Conservation (phyloP, 2,888 invertebrate genomes). For the Dendrolimus houi region DNA sequence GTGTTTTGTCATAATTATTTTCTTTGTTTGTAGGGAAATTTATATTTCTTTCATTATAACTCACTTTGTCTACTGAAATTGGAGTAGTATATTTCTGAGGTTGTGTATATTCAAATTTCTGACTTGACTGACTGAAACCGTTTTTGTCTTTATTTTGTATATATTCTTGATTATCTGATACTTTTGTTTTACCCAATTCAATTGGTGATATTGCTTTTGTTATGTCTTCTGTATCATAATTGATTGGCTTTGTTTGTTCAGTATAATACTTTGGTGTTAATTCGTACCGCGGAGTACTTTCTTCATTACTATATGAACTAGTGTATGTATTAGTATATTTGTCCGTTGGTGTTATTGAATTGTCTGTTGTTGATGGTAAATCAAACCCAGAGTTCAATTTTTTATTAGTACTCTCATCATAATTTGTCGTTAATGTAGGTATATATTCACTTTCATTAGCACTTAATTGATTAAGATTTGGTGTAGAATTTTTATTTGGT, state of each 20-base stretch:
- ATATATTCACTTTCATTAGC: neutral
- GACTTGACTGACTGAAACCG: neutral
- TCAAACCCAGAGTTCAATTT: neutral
- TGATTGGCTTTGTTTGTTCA: neutral
- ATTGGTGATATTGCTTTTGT: neutral
- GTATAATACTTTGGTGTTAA: neutral
- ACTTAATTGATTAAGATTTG: too few species aligned
- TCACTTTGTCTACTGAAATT: neutral
- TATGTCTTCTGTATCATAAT: neutral
- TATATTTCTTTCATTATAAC: neutral
- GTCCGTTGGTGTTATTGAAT: neutral
- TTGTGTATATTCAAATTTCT: neutral
- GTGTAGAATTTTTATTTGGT: too few species aligned
- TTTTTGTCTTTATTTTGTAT: neutral
- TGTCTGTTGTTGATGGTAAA: neutral
- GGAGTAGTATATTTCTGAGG: neutral
- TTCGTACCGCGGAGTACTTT: neutral
- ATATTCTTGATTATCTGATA: neutral
- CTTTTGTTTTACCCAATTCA: neutral
- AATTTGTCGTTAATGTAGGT: neutral
- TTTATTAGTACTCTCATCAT: neutral
- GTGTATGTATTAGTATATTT: neutral
- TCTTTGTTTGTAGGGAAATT: neutral
- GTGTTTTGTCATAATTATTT: neutral
- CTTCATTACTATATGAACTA: neutral